Evolutionary conservation across 2,888 invertebrate species (phyloP).

Genomic region (Polydrusus tereticollis): DNA sequence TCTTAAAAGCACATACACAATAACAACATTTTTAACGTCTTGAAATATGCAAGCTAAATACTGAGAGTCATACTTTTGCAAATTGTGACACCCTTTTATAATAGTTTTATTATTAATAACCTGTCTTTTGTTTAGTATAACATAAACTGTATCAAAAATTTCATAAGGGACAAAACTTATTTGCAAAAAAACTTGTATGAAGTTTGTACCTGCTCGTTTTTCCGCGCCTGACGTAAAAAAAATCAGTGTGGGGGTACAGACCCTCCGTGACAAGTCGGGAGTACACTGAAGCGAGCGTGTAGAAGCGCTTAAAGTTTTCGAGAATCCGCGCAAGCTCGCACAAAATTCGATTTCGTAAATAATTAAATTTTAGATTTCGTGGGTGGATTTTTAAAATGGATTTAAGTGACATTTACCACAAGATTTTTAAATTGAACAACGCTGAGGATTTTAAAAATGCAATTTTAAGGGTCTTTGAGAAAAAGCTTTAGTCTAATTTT

Average conservation of each 20-base stretch:
- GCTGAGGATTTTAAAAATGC: too few species aligned
- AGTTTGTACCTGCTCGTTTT: constrained; percentile 5
- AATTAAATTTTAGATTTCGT: neutral
- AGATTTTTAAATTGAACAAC: too few species aligned
- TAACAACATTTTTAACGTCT: neutral
- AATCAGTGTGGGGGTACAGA: constrained; percentile 2
- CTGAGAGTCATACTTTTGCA: neutral
- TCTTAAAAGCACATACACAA: neutral
- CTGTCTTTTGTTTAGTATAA: neutral
- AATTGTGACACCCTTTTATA: neutral
- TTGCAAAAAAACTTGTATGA: neutral
- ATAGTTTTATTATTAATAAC: neutral
- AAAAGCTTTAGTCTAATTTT: too few species aligned
- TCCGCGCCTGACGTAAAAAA: constrained; percentile 20
- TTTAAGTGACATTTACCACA: neutral
- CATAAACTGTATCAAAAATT: neutral
- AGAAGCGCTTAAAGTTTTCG: constrained; percentile 37
- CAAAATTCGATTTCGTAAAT: neutral
- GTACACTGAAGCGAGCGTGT: constrained; percentile 31
- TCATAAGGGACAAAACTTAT: neutral
- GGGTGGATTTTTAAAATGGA: neutral
- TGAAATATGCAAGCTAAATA: neutral
- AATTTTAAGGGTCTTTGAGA: too few species aligned
- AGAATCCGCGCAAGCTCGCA: constrained; percentile 34
- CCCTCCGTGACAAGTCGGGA: constrained; percentile 12